Percentiles rank a stretch among this genome's conserved stretches.
phyloP scores from a whole-genome alignment of 2,888 invertebrate species.

The Drosophila mulleri region DNA sequence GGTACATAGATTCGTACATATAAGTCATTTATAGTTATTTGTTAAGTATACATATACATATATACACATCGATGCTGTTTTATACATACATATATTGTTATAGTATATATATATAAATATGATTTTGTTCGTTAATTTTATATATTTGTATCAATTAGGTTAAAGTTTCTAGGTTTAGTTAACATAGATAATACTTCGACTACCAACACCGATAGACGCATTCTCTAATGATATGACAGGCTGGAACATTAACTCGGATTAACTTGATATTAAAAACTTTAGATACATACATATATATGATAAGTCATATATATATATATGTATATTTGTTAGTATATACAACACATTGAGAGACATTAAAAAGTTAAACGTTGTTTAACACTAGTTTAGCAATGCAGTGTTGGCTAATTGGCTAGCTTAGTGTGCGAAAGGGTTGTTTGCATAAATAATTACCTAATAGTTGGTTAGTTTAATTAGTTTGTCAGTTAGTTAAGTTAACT shows the following conservation, averaged over 20 bases:
- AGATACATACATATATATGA: conserved; percentile 5
- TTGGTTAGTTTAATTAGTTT: conserved; percentile 12
- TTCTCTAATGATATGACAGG: conserved; percentile 62
- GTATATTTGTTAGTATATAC: conserved; percentile 35
- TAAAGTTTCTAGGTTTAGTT: conserved; percentile 29
- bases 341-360: conserved; percentile 48
- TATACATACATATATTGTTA: conserved; percentile 12
- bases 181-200: conserved; percentile 53
- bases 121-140: neutral
- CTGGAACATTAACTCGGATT: conserved; percentile 32
- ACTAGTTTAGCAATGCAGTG: conserved; percentile 16
- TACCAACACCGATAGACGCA: conserved; percentile 59
- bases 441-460: conserved; percentile 11
- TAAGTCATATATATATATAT: neutral
- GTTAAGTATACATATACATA: conserved; percentile 52
- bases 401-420: conserved; percentile 37
- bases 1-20: conserved; percentile 23
- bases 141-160: conserved; percentile 1
- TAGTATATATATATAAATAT: conserved; percentile 12
- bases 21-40: conserved; percentile 34
- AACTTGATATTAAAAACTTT: conserved; percentile 45
- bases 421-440: conserved; percentile 19
- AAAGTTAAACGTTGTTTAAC: conserved; percentile 24
- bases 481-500: conserved; percentile 31
- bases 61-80: conserved; percentile 54